A percentile compares a stretch with the other conserved stretches of the same genome.
These are phyloP conservation scores for Atherinosoma microstoma DNA, from an alignment of 2,797 vertebrate species.

Conservation along the genomic window DNA sequence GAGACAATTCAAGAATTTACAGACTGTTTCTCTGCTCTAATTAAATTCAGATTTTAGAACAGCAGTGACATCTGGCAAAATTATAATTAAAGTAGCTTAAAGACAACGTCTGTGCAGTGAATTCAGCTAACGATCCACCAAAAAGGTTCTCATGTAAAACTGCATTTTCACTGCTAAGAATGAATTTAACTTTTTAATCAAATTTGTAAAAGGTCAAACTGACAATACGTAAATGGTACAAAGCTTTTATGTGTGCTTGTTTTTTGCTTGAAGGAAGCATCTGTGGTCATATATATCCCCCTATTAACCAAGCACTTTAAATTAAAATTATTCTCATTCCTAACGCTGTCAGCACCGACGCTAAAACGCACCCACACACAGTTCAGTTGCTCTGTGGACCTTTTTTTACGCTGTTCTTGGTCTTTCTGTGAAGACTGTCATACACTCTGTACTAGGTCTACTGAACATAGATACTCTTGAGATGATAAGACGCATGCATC, in stretches of 20 bases:
- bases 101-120: no score
- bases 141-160: background rate
- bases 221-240: background rate
- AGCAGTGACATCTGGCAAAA: no score
- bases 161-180: background rate
- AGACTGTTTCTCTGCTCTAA: no score
- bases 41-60: no score
- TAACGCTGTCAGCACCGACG: background rate
- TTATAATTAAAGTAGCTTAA: no score
- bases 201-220: no score
- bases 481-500: conserved; percentile 16
- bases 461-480: conserved; percentile 10
- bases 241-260: background rate
- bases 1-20: no score
- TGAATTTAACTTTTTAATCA: no score
- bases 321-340: background rate
- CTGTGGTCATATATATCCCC: background rate
- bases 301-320: background rate
- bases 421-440: conserved; percentile 23
- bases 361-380: background rate
- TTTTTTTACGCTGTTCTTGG: background rate
- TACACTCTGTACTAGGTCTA: conserved; percentile 3
- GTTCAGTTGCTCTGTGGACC: background rate
- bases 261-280: background rate
- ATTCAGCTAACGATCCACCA: background rate